Evolutionary conservation across 2,888 invertebrate species (phyloP), one percentile per base, ranked within the genome.

Genomic region (Pyrgus malvae): DNA sequence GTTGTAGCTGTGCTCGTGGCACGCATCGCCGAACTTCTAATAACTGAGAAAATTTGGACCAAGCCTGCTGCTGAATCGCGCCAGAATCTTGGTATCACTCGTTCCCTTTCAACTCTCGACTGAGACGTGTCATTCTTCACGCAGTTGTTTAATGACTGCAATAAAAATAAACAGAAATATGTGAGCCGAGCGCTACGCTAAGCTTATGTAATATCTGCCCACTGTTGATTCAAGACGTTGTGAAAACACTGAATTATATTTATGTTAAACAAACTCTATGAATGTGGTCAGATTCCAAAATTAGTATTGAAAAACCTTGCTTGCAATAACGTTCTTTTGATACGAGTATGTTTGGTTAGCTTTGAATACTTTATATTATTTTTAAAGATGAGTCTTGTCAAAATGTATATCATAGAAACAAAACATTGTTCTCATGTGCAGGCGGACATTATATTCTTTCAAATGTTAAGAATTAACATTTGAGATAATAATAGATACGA

Each of bases 1-100:
- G 72, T 80, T 76, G 79, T 45, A 45, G 31, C 33, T 19, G 46
- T 35, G 38, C 45, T 53, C 14, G 74, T 70, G 68, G 71, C 78
- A 87, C 83, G 88, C 89, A 89, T 83, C 79, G 76, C 64, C 72
- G 61, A 84, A 87, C 74, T 88, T 89, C n/a, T 84, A 76, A 79
- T 83, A 84, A 84, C 81, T 40, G 40, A 75, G 72, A 81, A 80
- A 83, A 83, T 84, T 86, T 72, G 69, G 72, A 72, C 72, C 74
- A 70, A 69, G 72, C 69, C 76, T 79, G 78, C 75, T 74, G 77
- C 73, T 76, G 80, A 83, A 76, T 71, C 65, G 68, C 12, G 7
- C 17, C 58, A 59, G 60, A 67, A 19, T 57, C 55, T 35, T 57
- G 56, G 55, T 58, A 61, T 57, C 46, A 48, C 46, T 61, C 58